Evolutionary conservation across 2,888 invertebrate species (phyloP).

Genomic region (Amiota minor): DNA sequence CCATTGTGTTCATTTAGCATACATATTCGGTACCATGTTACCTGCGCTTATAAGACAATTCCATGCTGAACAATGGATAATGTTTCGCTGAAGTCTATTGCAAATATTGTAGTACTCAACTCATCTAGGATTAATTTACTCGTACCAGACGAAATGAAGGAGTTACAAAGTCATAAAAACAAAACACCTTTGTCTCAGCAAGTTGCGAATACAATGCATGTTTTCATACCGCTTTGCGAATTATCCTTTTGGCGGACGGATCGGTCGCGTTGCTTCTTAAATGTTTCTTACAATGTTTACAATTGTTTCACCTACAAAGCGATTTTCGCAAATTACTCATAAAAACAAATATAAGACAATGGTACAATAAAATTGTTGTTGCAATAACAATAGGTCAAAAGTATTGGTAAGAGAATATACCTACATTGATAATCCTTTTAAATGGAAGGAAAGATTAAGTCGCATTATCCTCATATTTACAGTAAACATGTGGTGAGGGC

Average conservation of each 20-base stretch:
- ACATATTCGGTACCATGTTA: constrained; percentile 38
- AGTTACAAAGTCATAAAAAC: constrained; percentile 69
- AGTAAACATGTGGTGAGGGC: constrained; percentile 61
- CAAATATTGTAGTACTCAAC: not conserved
- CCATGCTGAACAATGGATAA: too few relatives aligned
- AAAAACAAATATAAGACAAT: constrained; percentile 37
- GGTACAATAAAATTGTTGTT: too few relatives aligned
- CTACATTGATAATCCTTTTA: constrained; percentile 56
- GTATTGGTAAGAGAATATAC: constrained; percentile 20
- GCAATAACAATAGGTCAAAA: not conserved
- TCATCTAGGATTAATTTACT: constrained; percentile 23
- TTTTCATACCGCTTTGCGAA: constrained; percentile 52
- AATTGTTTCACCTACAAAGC: constrained; percentile 46
- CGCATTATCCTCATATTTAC: constrained; percentile 70
- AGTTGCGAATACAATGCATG: constrained; percentile 29
- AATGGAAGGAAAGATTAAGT: constrained; percentile 65
- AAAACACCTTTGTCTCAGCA: constrained; percentile 64
- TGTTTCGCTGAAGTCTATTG: constrained; percentile 43
- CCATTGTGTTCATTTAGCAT: constrained; percentile 56
- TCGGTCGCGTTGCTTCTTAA: constrained; percentile 41
- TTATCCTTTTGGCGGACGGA: constrained; percentile 53
- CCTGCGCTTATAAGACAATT: constrained; percentile 42
- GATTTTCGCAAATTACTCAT: constrained; percentile 51
- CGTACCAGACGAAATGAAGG: constrained; percentile 53
- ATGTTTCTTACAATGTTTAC: constrained; percentile 53